Evolutionary conservation across 2,113 vertebrate species (phyloP), one percentile per base, ranked within the genome.

Genomic region (Isurus oxyrinchus): DNA sequence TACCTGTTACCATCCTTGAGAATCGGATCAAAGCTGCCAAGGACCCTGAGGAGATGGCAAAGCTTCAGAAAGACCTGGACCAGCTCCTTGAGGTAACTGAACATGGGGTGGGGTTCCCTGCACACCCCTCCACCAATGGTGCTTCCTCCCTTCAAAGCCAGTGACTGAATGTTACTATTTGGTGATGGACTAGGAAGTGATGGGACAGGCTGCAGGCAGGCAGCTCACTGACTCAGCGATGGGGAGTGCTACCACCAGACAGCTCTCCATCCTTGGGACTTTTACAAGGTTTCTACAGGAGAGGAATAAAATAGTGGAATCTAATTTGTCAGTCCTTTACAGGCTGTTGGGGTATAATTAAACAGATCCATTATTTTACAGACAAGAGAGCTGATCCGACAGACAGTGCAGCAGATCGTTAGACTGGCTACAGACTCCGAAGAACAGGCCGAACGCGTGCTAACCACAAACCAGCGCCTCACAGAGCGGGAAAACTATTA

Each of bases 1-100:
- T 72, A 55, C 94, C 94, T 31, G 49, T 95, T 44, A 5, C 67
- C 11, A 14, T 53, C 49, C 66, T 95, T 95, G 44, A 95, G 49
- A 49, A 95, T 27, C 40, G 27, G 67, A 95, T 95, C 67, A 95
- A 95, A 76, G 66, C 94, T 95, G 67, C 66, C 23, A 72, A 31
- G n/a, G 35, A 94, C 61, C 59, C 59, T 2, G 59, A 63, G 90
- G 35, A 94, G 59, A 94, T 2, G 5, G 90, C 59, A 5, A 94
- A 66, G 90, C 90, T 94, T 23, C 90, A 94, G 90, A 94, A 94
- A 25, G 90, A 94, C 16, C 5, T 63, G 90, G 90, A 66, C 35
- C 35, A 63, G 14, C 90, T 94, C 59, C 90, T 94, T 63, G 59
- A 94, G 90, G 90, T 94, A 94, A 94, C n/a, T 40, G 57, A 5